Conservation (phyloP, 2,113 vertebrate species). For the Myodes glareolus region DNA sequence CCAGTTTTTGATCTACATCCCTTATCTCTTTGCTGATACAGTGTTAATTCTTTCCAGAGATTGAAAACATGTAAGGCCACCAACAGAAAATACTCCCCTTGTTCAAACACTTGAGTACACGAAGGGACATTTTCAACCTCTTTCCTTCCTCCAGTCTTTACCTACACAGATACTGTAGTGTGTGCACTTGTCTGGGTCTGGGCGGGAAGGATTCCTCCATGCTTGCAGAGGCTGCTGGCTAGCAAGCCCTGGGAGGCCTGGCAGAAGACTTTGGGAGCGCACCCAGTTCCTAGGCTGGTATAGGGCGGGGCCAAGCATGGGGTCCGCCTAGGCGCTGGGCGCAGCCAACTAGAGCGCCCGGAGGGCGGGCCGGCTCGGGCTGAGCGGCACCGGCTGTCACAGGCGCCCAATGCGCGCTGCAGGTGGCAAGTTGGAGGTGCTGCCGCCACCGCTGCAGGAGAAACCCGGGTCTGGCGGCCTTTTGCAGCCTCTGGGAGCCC, state of each 20-base stretch:
- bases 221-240: neutral
- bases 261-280: neutral
- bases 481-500: conserved; percentile 9
- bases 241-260: neutral
- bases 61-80: neutral
- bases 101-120: neutral
- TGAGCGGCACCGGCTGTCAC: conserved; percentile 69
- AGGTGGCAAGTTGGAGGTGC: conserved; percentile 83
- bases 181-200: neutral
- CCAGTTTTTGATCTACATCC: neutral
- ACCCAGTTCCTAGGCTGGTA: neutral
- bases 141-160: neutral
- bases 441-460: conserved; percentile 31
- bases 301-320: neutral
- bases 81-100: neutral
- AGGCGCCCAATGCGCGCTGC: conserved; percentile 77
- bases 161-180: neutral
- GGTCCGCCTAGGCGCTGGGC: conserved; percentile 29
- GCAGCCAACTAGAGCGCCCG: conserved; percentile 64
- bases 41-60: neutral
- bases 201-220: neutral
- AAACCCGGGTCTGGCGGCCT: conserved; percentile 31
- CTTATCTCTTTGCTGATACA: neutral
- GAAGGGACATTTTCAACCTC: neutral
- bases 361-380: conserved; percentile 61